phyloP scores from a whole-genome alignment of 2,888 invertebrate species.

The Eupithecia pulchellata region DNA sequence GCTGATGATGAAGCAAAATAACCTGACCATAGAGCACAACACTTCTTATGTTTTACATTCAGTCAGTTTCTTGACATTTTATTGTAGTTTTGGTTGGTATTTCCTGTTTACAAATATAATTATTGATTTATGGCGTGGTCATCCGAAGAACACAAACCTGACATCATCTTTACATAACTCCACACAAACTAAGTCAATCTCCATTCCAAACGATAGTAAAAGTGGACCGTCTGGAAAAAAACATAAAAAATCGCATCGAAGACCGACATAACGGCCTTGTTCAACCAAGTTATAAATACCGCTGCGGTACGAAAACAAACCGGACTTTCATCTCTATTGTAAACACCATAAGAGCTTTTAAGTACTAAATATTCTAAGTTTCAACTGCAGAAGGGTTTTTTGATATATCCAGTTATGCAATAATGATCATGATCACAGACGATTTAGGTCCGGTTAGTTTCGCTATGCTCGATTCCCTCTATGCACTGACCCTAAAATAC shows the following conservation, averaged over 20 bases:
- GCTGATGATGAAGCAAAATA: too few species aligned
- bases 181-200: conserved; percentile 55
- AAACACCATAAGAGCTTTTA: conserved; percentile 16
- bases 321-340: conserved; percentile 28
- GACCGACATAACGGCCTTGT: conserved; percentile 53
- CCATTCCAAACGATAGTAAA: conserved; percentile 70
- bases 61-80: background rate
- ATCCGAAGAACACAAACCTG: conserved; percentile 28
- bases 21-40: background rate
- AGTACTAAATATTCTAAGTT: background rate
- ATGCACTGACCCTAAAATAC: too few species aligned
- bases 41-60: background rate
- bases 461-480: too few species aligned
- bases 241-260: conserved; percentile 46
- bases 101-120: too few species aligned
- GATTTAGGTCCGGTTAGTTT: conserved; percentile 45
- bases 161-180: conserved; percentile 54
- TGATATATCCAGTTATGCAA: conserved; percentile 38
- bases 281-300: conserved; percentile 33
- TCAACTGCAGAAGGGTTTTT: conserved; percentile 12
- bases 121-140: too few species aligned
- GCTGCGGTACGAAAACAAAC: conserved; percentile 25
- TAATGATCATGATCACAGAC: conserved; percentile 30
- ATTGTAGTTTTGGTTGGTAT: background rate
- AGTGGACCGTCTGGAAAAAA: conserved; percentile 65